phyloP scores from a whole-genome alignment of 2,888 invertebrate species.

The Amphipyra berbera region DNA sequence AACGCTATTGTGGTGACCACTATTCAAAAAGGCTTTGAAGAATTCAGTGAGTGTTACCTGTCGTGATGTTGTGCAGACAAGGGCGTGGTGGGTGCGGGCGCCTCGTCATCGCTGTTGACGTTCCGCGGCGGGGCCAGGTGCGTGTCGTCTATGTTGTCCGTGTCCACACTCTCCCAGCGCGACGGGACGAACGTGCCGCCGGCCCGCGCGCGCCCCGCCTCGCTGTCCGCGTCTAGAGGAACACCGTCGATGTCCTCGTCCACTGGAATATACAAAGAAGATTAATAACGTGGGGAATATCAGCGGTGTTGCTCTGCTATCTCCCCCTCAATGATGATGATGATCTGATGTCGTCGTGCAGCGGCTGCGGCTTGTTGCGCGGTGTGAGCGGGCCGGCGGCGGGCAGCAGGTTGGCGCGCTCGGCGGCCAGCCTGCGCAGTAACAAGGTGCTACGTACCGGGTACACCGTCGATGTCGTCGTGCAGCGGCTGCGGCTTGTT shows the following conservation, averaged over 20 bases:
- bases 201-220: slow-evolving; percentile 81
- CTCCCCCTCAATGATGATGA: too few relatives aligned
- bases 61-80: slow-evolving; percentile 50
- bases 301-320: too few relatives aligned
- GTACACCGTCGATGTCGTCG: too few relatives aligned
- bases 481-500: too few relatives aligned
- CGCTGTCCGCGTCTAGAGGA: slow-evolving; percentile 87
- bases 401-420: too few relatives aligned
- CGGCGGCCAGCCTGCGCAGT: too few relatives aligned
- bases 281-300: background rate
- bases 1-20: too few relatives aligned
- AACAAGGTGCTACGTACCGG: background rate
- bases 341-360: too few relatives aligned
- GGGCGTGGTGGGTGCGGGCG: slow-evolving; percentile 59
- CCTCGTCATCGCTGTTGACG: slow-evolving; percentile 44
- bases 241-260: slow-evolving; percentile 94
- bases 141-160: slow-evolving; percentile 91
- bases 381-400: too few relatives aligned
- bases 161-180: slow-evolving; percentile 99
- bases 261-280: slow-evolving; percentile 77
- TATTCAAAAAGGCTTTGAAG: too few relatives aligned
- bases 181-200: slow-evolving; percentile 95
- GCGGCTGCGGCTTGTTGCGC: too few relatives aligned
- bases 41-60: slow-evolving; percentile 40
- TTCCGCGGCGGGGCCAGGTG: background rate